Percentiles rank a stretch among this genome's conserved stretches.
Conservation (phyloP, 2,797 vertebrate genomes). For the Danio choprae region DNA sequence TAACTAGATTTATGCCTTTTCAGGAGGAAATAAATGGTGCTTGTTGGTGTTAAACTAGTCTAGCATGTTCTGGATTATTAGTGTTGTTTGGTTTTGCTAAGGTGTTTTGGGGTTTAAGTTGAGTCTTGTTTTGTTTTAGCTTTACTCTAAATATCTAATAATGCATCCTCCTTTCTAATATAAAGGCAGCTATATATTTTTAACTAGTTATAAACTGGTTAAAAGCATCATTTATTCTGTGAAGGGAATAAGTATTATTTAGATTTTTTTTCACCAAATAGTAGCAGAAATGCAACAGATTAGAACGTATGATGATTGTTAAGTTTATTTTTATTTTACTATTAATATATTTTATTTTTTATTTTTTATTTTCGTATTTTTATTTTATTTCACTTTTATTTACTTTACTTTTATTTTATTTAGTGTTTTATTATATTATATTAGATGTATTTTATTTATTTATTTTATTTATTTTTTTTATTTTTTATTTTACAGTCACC, state of each 20-base stretch:
- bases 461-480: background rate
- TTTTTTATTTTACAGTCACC: background rate
- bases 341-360: background rate
- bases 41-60: background rate
- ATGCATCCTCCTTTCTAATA: background rate
- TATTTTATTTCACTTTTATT: too few species aligned
- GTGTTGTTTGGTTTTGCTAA: background rate
- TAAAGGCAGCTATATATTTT: background rate
- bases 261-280: too few species aligned
- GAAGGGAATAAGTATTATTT: background rate
- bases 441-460: background rate
- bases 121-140: background rate
- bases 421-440: background rate
- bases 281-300: too few species aligned
- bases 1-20: conserved; percentile 1
- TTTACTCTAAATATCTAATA: too few species aligned
- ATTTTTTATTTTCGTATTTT: too few species aligned
- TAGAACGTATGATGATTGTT: background rate
- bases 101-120: background rate
- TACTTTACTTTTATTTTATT: background rate
- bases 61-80: background rate
- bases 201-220: background rate
- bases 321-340: background rate
- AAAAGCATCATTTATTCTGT: background rate
- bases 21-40: background rate